These are phyloP conservation scores for Metallyticus violacea DNA, from an alignment of 2,888 invertebrate species.

Conservation along the genomic window DNA sequence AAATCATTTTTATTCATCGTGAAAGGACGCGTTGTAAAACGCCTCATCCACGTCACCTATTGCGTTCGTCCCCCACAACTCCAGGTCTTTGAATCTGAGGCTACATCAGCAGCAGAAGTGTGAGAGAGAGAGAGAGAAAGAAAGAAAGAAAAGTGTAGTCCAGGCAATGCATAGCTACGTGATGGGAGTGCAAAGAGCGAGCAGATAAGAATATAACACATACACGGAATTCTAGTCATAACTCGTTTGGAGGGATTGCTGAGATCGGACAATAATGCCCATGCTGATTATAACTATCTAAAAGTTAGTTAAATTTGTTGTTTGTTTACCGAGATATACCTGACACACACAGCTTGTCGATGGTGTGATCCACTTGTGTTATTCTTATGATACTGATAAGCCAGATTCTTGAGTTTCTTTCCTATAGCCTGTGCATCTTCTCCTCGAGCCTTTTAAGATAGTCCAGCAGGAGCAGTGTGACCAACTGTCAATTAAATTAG, in stretches of 20 bases:
- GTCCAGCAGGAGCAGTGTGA: not conserved
- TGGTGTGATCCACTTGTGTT: not conserved
- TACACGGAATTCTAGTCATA: not conserved
- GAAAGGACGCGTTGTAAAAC: not conserved
- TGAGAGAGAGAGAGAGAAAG: not conserved
- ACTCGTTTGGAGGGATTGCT: not conserved
- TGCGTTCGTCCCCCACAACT: not conserved
- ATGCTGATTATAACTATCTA: not conserved
- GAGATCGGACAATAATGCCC: not conserved
- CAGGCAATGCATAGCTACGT: not conserved
- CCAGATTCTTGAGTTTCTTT: not conserved
- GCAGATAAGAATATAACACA: not conserved
- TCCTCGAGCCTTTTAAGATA: not conserved
- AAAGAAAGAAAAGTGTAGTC: too few species aligned
- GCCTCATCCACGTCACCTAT: not conserved
- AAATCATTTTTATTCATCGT: not conserved
- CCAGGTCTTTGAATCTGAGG: not conserved
- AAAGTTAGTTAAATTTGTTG: not conserved
- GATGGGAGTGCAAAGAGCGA: not conserved
- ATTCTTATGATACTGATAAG: not conserved
- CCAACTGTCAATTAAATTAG: not conserved
- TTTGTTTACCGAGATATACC: not conserved
- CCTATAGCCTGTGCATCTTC: not conserved
- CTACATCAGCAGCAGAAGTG: not conserved
- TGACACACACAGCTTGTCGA: not conserved